Percentiles rank a stretch among this genome's conserved stretches.
Evolutionary conservation across 2,797 vertebrate species (phyloP).

Genomic region (Malurus splendens): DNA sequence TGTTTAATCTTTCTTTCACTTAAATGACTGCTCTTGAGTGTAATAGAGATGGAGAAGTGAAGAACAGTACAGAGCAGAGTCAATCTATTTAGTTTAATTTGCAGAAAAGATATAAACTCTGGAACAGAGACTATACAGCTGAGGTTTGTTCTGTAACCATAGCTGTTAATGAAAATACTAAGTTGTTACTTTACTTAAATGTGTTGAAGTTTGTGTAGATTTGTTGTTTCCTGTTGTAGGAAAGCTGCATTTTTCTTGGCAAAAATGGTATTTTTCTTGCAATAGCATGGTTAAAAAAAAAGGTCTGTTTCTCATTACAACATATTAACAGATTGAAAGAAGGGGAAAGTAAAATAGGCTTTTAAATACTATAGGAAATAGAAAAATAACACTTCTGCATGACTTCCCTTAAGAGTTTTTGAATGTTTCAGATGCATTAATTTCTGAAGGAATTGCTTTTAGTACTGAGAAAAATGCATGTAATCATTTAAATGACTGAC

Average conservation of each 20-base stretch:
- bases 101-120: not conserved
- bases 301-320: slow-evolving; percentile 72
- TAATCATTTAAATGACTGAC: not conserved
- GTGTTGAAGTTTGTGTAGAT: slow-evolving; percentile 74
- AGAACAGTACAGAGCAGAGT: not conserved
- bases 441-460: not conserved
- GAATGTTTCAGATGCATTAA: not conserved
- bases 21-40: not conserved
- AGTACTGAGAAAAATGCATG: not conserved
- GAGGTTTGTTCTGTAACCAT: slow-evolving; percentile 34
- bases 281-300: slow-evolving; percentile 28
- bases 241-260: slow-evolving; percentile 75
- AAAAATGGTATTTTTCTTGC: slow-evolving; percentile 71
- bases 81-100: slow-evolving; percentile 1
- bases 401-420: not conserved
- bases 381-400: slow-evolving; percentile 22
- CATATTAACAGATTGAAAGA: slow-evolving; percentile 65
- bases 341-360: slow-evolving; percentile 51
- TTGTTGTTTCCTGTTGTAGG: slow-evolving; percentile 76
- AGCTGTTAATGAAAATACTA: slow-evolving; percentile 44
- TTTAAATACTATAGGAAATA: slow-evolving; percentile 15
- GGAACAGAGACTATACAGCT: not conserved
- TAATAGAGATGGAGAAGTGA: not conserved
- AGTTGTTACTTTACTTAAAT: slow-evolving; percentile 73
- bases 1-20: slow-evolving; percentile 12